These are phyloP conservation scores for Rhamnusium bicolor DNA, from an alignment of 2,888 invertebrate species.

Conservation along the genomic window DNA sequence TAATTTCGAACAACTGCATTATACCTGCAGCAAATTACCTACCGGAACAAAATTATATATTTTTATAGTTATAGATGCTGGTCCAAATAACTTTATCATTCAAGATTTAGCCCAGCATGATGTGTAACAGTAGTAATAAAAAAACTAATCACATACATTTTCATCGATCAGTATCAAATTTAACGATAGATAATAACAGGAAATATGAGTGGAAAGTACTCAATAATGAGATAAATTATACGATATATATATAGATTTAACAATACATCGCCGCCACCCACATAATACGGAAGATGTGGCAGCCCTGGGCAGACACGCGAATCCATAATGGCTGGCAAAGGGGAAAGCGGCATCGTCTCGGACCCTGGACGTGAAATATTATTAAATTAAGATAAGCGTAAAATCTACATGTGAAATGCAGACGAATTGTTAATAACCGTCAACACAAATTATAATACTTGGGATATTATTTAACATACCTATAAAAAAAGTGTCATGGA, in stretches of 20 bases:
- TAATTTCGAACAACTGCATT: not conserved
- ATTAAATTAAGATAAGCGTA: constrained; percentile 34
- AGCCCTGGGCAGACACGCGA: constrained; percentile 46
- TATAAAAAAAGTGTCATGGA: too few species aligned
- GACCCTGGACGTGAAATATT: constrained; percentile 31
- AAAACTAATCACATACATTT: not conserved
- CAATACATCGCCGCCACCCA: constrained; percentile 43
- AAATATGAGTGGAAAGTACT: not conserved
- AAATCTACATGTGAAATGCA: constrained; percentile 10
- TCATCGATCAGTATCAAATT: not conserved
- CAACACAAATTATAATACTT: constrained; percentile 3
- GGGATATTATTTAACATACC: too few species aligned
- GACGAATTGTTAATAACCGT: constrained; percentile 11
- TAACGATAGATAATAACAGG: constrained; percentile 1
- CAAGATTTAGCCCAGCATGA: not conserved
- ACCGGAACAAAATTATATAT: not conserved
- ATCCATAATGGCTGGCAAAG: constrained; percentile 26
- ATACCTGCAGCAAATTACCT: not conserved
- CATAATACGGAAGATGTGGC: constrained; percentile 46
- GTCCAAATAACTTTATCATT: not conserved
- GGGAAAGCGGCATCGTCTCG: not conserved
- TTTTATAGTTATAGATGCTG: not conserved
- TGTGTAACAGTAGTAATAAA: not conserved
- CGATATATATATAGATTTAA: constrained; percentile 17
- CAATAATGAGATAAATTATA: constrained; percentile 6